Evolutionary conservation across 2,113 vertebrate species (phyloP).

Genomic region (Eubucco bourcierii): DNA sequence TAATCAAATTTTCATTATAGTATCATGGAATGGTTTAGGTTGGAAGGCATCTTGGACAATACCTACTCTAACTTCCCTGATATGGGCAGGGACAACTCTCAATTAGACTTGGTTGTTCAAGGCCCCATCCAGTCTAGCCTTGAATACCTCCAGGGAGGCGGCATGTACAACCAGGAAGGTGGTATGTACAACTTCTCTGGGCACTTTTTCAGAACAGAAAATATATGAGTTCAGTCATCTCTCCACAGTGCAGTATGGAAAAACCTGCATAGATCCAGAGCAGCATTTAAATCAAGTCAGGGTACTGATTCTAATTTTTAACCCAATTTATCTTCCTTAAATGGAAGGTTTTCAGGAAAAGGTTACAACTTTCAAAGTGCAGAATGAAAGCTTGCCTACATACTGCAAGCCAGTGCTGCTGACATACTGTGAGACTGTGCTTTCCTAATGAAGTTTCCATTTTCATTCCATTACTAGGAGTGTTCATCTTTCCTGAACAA

Average conservation of each 20-base stretch:
- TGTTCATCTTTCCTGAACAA: neutral
- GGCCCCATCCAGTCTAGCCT: no score
- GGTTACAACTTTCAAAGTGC: neutral
- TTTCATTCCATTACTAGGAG: neutral
- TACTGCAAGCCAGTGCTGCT: neutral
- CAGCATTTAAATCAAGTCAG: neutral
- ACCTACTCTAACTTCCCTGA: no score
- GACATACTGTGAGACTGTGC: neutral
- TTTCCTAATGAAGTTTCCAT: neutral
- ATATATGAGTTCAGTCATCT: neutral
- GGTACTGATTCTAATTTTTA: neutral
- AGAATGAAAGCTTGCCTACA: neutral
- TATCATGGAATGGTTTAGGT: no score
- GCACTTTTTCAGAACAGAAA: neutral
- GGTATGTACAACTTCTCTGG: no score
- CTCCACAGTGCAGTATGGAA: neutral
- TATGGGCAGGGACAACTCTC: no score
- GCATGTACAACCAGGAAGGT: no score
- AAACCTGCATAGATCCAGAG: neutral
- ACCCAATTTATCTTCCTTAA: neutral
- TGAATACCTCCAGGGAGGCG: no score
- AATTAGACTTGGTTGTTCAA: no score
- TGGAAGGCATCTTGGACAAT: no score
- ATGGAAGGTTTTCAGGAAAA: neutral
- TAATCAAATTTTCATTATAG: neutral